phyloP scores from a whole-genome alignment of 1,140 invertebrate species.

The Drosophila pallidifrons region DNA sequence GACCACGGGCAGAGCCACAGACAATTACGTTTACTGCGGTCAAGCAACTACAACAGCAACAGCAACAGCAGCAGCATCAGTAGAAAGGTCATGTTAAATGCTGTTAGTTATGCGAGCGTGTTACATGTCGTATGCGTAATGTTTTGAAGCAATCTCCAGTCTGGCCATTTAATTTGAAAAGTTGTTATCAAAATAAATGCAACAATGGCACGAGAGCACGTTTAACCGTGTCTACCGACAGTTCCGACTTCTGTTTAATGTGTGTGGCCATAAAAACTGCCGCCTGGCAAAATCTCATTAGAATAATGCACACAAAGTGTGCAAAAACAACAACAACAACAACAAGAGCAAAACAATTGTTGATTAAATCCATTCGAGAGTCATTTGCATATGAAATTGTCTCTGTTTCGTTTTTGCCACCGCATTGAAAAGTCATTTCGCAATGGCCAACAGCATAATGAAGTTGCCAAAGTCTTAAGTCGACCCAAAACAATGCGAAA shows the following conservation, averaged over 20 bases:
- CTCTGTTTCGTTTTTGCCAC: slow-evolving; percentile 62
- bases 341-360: slow-evolving; percentile 66
- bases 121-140: slow-evolving; percentile 77
- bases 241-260: slow-evolving; percentile 32
- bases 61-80: background rate
- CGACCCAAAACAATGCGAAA: slow-evolving; percentile 63
- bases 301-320: slow-evolving; percentile 73
- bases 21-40: slow-evolving; percentile 81
- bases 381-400: slow-evolving; percentile 81
- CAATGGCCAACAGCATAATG: slow-evolving; percentile 73
- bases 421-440: slow-evolving; percentile 80
- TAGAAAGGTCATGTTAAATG: slow-evolving; percentile 23
- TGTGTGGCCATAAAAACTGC: slow-evolving; percentile 62
- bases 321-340: slow-evolving; percentile 34
- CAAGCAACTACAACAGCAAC: slow-evolving; percentile 50
- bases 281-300: slow-evolving; percentile 76
- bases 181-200: slow-evolving; percentile 81
- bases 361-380: slow-evolving; percentile 82
- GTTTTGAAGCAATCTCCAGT: slow-evolving; percentile 55
- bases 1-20: slow-evolving; percentile 56
- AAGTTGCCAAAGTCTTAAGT: slow-evolving; percentile 78
- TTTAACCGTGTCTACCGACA: background rate
- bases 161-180: slow-evolving; percentile 80
- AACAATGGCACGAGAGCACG: slow-evolving; percentile 36
- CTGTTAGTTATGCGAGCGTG: slow-evolving; percentile 47